Evolutionary conservation across 2,113 vertebrate species (phyloP).

Genomic region (Tragelaphus imberbis): DNA sequence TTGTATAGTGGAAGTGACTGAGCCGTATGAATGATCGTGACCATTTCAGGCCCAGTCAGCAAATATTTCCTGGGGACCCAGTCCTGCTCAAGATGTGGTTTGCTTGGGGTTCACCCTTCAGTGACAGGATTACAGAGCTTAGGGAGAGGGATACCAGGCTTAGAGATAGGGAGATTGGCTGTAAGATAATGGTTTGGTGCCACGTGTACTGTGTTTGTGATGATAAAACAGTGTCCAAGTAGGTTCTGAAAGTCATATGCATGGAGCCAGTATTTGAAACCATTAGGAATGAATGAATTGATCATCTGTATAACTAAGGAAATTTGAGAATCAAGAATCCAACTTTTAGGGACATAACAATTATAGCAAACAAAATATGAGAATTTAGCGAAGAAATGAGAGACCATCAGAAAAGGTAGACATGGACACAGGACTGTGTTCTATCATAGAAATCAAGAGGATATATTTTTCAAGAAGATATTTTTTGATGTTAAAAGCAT

Average conservation of each 20-base stretch:
- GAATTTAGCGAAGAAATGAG: not conserved
- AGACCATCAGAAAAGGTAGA: not conserved
- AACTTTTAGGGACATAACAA: not conserved
- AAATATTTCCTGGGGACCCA: not conserved
- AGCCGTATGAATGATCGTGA: not conserved
- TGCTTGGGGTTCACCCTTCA: not conserved
- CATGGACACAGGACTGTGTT: not conserved
- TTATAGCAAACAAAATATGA: not conserved
- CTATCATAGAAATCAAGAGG: not conserved
- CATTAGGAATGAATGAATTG: not conserved
- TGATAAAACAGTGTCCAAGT: not conserved
- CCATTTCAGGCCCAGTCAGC: not conserved
- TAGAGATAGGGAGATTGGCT: not conserved
- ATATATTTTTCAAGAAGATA: not conserved
- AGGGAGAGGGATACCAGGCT: not conserved
- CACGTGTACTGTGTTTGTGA: not conserved
- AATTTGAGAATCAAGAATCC: not conserved
- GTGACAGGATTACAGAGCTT: not conserved
- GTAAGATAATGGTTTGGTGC: not conserved
- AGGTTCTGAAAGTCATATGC: not conserved
- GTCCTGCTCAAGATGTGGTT: not conserved
- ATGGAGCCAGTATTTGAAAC: not conserved
- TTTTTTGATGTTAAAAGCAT: not conserved
- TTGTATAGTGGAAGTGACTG: not conserved
- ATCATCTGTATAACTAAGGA: not conserved